A percentile compares a stretch with the other conserved stretches of the same genome.
Evolutionary conservation across 2,888 invertebrate species (phyloP).

Genomic region (Gandaritis pyraliata): DNA sequence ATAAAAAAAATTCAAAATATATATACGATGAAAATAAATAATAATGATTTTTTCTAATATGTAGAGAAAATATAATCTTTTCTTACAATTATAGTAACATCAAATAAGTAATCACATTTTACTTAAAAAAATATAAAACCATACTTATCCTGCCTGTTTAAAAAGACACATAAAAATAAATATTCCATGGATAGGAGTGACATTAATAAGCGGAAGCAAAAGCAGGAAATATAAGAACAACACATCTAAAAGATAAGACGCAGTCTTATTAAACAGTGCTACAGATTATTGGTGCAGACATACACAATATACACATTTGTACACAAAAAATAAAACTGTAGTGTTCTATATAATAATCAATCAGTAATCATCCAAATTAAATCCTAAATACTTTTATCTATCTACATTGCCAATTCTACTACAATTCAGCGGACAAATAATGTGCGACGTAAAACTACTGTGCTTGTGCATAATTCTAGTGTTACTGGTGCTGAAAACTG

Average conservation of each 20-base stretch:
- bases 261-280: slow-evolving; percentile 49
- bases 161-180: slow-evolving; percentile 30
- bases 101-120: not conserved
- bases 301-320: slow-evolving; percentile 28
- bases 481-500: slow-evolving; percentile 34
- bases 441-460: slow-evolving; percentile 40
- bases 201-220: slow-evolving; percentile 63
- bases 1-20: too few species aligned
- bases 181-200: slow-evolving; percentile 25
- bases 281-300: slow-evolving; percentile 41
- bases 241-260: slow-evolving; percentile 47
- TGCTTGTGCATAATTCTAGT: slow-evolving; percentile 49
- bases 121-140: not conserved
- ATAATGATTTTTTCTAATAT: too few species aligned
- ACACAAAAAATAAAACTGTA: slow-evolving; percentile 32
- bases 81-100: too few species aligned
- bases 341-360: slow-evolving; percentile 6
- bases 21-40: too few species aligned
- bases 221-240: slow-evolving; percentile 64
- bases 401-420: slow-evolving; percentile 24
- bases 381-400: slow-evolving; percentile 26
- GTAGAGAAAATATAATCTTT: too few species aligned
- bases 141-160: slow-evolving; percentile 44
- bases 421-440: slow-evolving; percentile 33
- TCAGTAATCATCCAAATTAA: slow-evolving; percentile 22